phyloP scores from a whole-genome alignment of 2,888 invertebrate genomes.

The Meghimatium bilineatum region DNA sequence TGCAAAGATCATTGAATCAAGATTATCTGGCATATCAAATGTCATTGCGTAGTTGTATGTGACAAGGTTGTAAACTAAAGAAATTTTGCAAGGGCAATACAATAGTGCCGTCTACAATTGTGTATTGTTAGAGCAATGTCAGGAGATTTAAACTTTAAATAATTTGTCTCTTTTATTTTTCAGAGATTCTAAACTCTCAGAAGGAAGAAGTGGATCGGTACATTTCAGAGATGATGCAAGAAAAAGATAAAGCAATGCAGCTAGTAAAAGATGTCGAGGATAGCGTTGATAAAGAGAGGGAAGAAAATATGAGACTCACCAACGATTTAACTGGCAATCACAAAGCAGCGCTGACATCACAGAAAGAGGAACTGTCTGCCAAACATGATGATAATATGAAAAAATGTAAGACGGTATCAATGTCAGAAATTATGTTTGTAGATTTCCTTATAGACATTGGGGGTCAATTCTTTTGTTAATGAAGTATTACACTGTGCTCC shows the following conservation, averaged over 20 bases:
- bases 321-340: conserved; percentile 49
- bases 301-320: conserved; percentile 21
- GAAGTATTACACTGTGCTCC: too few species aligned
- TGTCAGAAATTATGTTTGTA: too few species aligned
- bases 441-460: too few species aligned
- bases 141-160: too few species aligned
- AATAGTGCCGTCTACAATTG: too few species aligned
- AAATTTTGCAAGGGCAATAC: too few species aligned
- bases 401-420: conserved; percentile 48
- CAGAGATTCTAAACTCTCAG: conserved; percentile 55
- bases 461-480: too few species aligned
- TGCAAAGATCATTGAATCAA: too few species aligned
- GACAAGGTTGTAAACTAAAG: too few species aligned
- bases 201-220: conserved; percentile 53
- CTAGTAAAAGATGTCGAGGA: conserved; percentile 40
- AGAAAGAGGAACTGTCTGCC: conserved; percentile 58
- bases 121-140: too few species aligned
- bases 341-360: conserved; percentile 49
- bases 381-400: conserved; percentile 58
- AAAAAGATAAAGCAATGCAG: conserved; percentile 49
- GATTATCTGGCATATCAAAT: too few species aligned
- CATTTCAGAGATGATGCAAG: conserved; percentile 51
- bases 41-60: too few species aligned
- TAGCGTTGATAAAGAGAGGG: conserved; percentile 8
- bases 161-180: background rate